Evolutionary conservation across 2,888 invertebrate species (phyloP), one percentile per base, ranked within the genome.

Genomic region (Seira musarum): DNA sequence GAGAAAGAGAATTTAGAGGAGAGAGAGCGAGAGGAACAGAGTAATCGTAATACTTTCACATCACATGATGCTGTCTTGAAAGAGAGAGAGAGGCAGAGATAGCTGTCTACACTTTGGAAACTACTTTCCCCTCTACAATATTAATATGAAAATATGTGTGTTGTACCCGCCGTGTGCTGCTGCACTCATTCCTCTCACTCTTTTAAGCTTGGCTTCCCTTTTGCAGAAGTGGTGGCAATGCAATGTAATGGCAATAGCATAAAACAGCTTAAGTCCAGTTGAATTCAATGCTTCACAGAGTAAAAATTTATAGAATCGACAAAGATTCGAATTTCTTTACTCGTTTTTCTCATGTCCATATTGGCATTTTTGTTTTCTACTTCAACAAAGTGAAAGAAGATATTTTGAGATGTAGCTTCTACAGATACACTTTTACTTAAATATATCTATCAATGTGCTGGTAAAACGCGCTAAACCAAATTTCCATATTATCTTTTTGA

Each of bases 31-130:
- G 53, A 53, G 53, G 53, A 53, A 53, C 53, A 53, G 15, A 60
- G 67, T 71, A 19, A 57, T 65, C 24, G 68, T 71, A 71, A 78
- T 72, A 66, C 79, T 79, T 79, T 79, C 79, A 79, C 79, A 73
- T 79, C 79, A 79, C 79, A 79, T 79, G 79, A 79, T 79, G 72
- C 60, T 79, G 72, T 73, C 68, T 30, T 30, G 8, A 30, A 57
- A 49, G 53, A 53, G 53, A 53, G 53, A 53, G 53, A 53, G 53
- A 53, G 53, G 53, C 53, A 53, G 53, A 53, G 53, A 53, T 61
- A 79, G 79, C 79, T 79, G 79, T 79, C 79, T 79, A 64, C 79
- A 79, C 72, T 40, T 72, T 79, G 67, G 63, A 72, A 79, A 79
- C 53, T 66, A 70, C 79, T 79, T 79, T 79, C 72, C 72, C 68